Percentiles rank a stretch among this genome's conserved stretches.
Evolutionary conservation across 2,113 vertebrate species (phyloP).

Genomic region (Colistium nudipinnis): DNA sequence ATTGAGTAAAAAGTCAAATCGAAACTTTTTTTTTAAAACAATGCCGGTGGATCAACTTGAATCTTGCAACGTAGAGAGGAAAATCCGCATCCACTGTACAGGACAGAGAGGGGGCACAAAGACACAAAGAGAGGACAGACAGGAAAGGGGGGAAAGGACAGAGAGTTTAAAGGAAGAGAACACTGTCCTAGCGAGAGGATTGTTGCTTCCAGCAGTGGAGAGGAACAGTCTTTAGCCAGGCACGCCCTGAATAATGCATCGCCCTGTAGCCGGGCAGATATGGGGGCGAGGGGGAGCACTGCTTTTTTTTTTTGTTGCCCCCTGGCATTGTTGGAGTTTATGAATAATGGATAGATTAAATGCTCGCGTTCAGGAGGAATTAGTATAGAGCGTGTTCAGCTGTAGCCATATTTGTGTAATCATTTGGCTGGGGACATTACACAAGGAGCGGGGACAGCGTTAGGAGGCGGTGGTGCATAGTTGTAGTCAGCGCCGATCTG

Average conservation of each 20-base stretch:
- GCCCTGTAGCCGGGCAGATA: slow-evolving; percentile 68
- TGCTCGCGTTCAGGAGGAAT: slow-evolving; percentile 75
- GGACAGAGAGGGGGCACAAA: neutral
- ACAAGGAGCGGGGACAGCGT: slow-evolving; percentile 24
- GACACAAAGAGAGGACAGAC: slow-evolving; percentile 8
- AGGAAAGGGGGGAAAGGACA: slow-evolving; percentile 27
- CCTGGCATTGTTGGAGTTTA: slow-evolving; percentile 71
- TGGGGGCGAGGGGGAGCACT: slow-evolving; percentile 59
- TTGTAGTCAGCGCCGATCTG: slow-evolving; percentile 69
- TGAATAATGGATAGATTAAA: slow-evolving; percentile 81
- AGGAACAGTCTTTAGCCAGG: slow-evolving; percentile 70
- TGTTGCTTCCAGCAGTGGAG: slow-evolving; percentile 67
- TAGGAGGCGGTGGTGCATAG: neutral
- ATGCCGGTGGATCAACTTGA: neutral
- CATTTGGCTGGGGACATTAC: slow-evolving; percentile 37
- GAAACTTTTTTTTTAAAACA: neutral
- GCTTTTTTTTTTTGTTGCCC: slow-evolving; percentile 70
- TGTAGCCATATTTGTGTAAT: slow-evolving; percentile 50
- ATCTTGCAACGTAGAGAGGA: neutral
- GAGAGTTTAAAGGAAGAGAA: slow-evolving; percentile 39
- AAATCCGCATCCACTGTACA: neutral
- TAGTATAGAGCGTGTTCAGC: slow-evolving; percentile 48
- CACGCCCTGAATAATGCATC: slow-evolving; percentile 79
- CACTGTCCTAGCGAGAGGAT: slow-evolving; percentile 56
- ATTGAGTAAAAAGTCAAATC: neutral